Conservation (phyloP, 2,888 invertebrate genomes). For the Ormyrus nitidulus region DNA sequence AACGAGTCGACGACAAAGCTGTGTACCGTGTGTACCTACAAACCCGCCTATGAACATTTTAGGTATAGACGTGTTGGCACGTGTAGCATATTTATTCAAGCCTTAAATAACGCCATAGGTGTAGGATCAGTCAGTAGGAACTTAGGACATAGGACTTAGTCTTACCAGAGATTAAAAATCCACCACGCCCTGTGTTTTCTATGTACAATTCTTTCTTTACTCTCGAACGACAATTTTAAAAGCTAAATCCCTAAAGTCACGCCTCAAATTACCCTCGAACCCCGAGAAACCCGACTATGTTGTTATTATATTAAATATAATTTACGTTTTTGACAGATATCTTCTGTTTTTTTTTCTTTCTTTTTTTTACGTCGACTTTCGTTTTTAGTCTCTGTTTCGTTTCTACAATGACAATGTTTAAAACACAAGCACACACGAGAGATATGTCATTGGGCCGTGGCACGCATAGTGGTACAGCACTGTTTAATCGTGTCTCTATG, state of each 20-base stretch:
- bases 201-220: conserved; percentile 18
- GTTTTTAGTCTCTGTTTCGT: conserved; percentile 23
- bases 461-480: conserved; percentile 73
- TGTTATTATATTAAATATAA: conserved; percentile 33
- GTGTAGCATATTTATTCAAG: conserved; percentile 63
- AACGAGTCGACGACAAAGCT: conserved; percentile 51
- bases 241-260: conserved; percentile 2
- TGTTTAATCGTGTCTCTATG: conserved; percentile 72
- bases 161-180: conserved; percentile 19
- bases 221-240: conserved; percentile 12
- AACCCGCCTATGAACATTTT: conserved; percentile 53
- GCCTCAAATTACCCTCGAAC: too few species aligned
- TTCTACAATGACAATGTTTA: conserved; percentile 39
- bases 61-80: conserved; percentile 69
- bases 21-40: conserved; percentile 57
- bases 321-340: conserved; percentile 13
- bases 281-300: conserved; percentile 16
- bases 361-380: conserved; percentile 12
- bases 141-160: conserved; percentile 53
- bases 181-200: conserved; percentile 61
- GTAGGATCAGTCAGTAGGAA: conserved; percentile 72
- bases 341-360: conserved; percentile 7
- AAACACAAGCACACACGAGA: conserved; percentile 61
- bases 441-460: conserved; percentile 65
- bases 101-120: conserved; percentile 58